phyloP scores from a whole-genome alignment of 2,888 invertebrate genomes.

The Drosophila cognata region DNA sequence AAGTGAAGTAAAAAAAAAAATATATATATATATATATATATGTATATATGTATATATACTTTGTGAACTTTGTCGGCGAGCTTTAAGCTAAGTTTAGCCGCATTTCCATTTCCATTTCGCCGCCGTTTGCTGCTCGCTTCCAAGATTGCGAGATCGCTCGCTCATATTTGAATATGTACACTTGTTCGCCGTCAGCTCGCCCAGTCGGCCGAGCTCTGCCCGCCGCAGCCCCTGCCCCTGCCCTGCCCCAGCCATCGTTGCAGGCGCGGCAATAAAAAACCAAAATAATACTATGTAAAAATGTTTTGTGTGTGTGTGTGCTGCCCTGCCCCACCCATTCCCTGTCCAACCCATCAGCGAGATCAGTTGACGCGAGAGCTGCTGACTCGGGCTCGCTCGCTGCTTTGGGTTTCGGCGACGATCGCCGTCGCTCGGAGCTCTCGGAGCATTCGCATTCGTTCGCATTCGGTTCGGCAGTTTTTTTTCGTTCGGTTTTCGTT shows the following conservation, averaged over 20 bases:
- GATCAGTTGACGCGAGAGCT: constrained; percentile 41
- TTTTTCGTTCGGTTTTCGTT: constrained; percentile 56
- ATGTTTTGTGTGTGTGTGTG: constrained; percentile 65
- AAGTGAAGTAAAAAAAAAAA: constrained; percentile 39
- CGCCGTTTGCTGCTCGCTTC: constrained; percentile 10
- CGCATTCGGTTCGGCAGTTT: constrained; percentile 68
- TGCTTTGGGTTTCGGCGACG: constrained; percentile 17
- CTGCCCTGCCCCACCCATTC: constrained; percentile 12
- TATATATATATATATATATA: background rate
- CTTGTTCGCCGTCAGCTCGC: constrained; percentile 46
- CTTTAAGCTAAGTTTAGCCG: constrained; percentile 58
- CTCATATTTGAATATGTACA: constrained; percentile 64
- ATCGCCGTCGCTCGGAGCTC: constrained; percentile 35
- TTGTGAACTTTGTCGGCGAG: constrained; percentile 70
- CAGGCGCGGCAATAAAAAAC: constrained; percentile 65
- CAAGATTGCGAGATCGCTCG: constrained; percentile 53
- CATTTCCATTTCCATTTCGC: constrained; percentile 26
- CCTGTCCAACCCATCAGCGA: background rate
- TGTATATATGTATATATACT: constrained; percentile 10
- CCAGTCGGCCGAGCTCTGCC: constrained; percentile 5
- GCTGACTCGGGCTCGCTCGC: constrained; percentile 22
- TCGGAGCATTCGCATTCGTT: constrained; percentile 69
- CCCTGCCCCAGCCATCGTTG: background rate
- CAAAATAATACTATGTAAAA: constrained; percentile 79
- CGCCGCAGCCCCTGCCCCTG: constrained; percentile 5